phyloP scores from a whole-genome alignment of 2,113 vertebrate genomes.

The Pao palembangensis region DNA sequence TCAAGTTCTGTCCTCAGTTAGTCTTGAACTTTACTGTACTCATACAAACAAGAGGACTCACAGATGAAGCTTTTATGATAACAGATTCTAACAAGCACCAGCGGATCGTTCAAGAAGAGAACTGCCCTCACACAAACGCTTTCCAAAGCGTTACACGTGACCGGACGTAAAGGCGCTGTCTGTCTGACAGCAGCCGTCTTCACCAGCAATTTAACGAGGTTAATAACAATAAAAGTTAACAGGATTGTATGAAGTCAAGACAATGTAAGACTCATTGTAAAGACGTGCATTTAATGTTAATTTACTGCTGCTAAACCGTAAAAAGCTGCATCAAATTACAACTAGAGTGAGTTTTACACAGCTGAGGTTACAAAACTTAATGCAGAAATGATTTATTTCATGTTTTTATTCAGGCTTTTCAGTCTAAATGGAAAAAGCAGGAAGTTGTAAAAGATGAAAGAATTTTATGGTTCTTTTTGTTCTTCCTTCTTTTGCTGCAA shows the following conservation, averaged over 20 bases:
- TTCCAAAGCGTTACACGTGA: neutral
- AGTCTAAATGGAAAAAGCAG: constrained; percentile 27
- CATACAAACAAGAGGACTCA: neutral
- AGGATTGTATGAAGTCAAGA: too few species aligned
- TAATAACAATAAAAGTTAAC: too few species aligned
- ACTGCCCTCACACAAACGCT: constrained; percentile 1
- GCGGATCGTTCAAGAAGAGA: constrained; percentile 13
- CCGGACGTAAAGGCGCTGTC: too few species aligned
- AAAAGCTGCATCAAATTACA: too few species aligned
- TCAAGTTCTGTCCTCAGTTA: constrained; percentile 31
- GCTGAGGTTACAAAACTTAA: neutral
- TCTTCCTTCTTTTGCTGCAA: constrained; percentile 20
- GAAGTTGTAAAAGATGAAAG: constrained; percentile 43
- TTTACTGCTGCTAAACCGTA: too few species aligned
- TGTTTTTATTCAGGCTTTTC: constrained; percentile 13
- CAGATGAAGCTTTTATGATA: constrained; percentile 17
- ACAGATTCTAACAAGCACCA: neutral
- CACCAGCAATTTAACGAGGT: too few species aligned
- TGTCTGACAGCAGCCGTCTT: too few species aligned
- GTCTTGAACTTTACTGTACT: constrained; percentile 12
- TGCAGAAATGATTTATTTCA: constrained; percentile 23
- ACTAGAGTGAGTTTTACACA: too few species aligned
- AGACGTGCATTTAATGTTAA: too few species aligned
- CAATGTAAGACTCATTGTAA: too few species aligned
- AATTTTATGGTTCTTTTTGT: constrained; percentile 25